Evolutionary conservation across 1,140 invertebrate species (phyloP).

Genomic region (Copidosoma floridanum): DNA sequence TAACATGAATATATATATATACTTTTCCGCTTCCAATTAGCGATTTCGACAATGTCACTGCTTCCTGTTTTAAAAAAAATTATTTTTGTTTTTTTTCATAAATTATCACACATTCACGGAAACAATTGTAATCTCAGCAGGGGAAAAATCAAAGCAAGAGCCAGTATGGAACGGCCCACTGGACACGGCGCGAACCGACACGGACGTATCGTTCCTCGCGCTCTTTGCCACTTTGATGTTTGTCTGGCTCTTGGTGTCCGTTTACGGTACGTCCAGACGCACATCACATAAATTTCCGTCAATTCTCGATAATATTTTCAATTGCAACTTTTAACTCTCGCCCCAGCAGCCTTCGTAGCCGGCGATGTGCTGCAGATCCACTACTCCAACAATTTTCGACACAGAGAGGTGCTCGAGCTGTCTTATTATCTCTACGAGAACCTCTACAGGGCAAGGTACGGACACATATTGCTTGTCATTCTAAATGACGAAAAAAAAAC

Average conservation of each 20-base stretch:
- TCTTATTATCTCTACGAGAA: background rate
- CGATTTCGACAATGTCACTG: no score
- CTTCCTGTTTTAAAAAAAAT: no score
- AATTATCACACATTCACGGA: no score
- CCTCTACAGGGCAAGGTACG: background rate
- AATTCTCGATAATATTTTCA: no score
- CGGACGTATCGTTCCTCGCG: background rate
- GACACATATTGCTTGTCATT: background rate
- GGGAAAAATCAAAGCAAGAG: background rate
- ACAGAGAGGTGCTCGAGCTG: background rate
- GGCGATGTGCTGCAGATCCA: background rate
- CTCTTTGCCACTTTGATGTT: background rate
- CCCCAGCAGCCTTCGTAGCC: background rate
- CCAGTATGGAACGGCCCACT: background rate
- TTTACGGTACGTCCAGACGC: no score
- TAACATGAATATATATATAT: no score
- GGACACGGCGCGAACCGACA: background rate
- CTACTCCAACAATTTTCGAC: background rate
- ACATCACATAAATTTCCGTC: no score
- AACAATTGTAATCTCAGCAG: no score
- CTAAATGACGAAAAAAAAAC: no score
- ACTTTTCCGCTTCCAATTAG: no score
- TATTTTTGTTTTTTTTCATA: no score
- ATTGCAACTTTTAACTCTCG: background rate
- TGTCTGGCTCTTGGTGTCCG: background rate